phyloP scores from a whole-genome alignment of 2,797 vertebrate genomes.

The Capromys pilorides region DNA sequence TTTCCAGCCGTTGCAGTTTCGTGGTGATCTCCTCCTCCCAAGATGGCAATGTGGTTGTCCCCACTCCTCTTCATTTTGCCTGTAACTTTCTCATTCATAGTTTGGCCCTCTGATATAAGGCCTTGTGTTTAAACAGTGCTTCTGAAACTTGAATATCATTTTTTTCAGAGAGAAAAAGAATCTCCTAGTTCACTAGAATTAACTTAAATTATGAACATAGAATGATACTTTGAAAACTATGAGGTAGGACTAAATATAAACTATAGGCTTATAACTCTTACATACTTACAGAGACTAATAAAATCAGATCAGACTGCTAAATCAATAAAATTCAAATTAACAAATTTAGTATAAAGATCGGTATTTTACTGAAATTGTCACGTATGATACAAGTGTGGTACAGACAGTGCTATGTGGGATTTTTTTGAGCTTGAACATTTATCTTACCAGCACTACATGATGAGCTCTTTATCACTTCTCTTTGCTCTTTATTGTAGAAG shows the following conservation, averaged over 20 bases:
- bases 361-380: slow-evolving; percentile 34
- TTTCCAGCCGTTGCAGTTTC: not conserved
- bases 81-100: not conserved
- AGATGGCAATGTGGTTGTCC: not conserved
- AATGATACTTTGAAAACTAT: slow-evolving; percentile 37
- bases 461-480: not conserved
- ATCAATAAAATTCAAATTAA: slow-evolving; percentile 53
- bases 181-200: not conserved
- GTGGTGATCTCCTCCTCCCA: not conserved
- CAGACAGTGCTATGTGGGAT: not conserved
- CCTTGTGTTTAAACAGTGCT: not conserved
- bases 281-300: not conserved
- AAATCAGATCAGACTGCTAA: slow-evolving; percentile 19
- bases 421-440: not conserved
- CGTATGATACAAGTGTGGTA: not conserved
- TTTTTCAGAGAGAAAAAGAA: not conserved
- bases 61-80: not conserved
- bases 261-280: slow-evolving; percentile 16
- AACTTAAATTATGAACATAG: slow-evolving; percentile 22
- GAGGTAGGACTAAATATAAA: not conserved
- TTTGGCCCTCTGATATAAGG: not conserved
- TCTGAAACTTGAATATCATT: slow-evolving; percentile 36
- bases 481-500: not conserved
- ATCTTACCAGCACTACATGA: not conserved
- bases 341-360: slow-evolving; percentile 1